Evolutionary conservation across 1,140 invertebrate genomes (phyloP).

Genomic region (Bactericera cockerelli): DNA sequence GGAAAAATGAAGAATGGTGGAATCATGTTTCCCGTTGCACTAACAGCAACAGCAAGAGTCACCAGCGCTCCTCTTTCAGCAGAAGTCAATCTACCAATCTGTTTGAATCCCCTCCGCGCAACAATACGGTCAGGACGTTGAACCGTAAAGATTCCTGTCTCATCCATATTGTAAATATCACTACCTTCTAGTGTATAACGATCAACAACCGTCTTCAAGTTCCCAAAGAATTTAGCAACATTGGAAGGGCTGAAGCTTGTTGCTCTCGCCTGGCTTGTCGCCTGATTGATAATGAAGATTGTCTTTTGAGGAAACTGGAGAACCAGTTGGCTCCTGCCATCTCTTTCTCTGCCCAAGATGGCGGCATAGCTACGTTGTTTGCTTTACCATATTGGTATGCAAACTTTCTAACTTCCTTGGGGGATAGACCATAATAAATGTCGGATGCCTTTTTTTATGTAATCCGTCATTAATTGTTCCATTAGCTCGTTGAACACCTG

Average conservation of each 20-base stretch:
- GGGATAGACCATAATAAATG: no score
- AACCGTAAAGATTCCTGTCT: slow-evolving; percentile 32
- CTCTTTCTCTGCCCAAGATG: no score
- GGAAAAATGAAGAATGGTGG: slow-evolving; percentile 31
- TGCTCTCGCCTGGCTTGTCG: no score
- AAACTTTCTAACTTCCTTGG: no score
- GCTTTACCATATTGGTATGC: no score
- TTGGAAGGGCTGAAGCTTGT: slow-evolving; percentile 17
- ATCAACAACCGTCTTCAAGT: slow-evolving; percentile 21
- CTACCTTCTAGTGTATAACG: slow-evolving; percentile 25
- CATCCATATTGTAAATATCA: slow-evolving; percentile 30
- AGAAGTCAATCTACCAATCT: slow-evolving; percentile 30
- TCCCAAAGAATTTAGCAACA: slow-evolving; percentile 24
- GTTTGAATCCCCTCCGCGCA: slow-evolving; percentile 27
- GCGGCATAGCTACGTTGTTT: no score
- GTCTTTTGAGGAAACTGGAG: no score
- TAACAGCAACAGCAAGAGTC: slow-evolving; percentile 27
- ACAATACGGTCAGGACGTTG: slow-evolving; percentile 27
- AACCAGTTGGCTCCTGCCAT: no score
- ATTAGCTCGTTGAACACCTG: no score
- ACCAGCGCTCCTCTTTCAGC: slow-evolving; percentile 30
- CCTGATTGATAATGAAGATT: no score
- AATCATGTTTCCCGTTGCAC: slow-evolving; percentile 26
- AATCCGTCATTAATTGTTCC: no score
- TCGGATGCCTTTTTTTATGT: no score